Percentiles rank a stretch among this genome's conserved stretches.
These are phyloP conservation scores for Drosophila teissieri DNA, from an alignment of 1,140 invertebrate species.

Conservation along the genomic window DNA sequence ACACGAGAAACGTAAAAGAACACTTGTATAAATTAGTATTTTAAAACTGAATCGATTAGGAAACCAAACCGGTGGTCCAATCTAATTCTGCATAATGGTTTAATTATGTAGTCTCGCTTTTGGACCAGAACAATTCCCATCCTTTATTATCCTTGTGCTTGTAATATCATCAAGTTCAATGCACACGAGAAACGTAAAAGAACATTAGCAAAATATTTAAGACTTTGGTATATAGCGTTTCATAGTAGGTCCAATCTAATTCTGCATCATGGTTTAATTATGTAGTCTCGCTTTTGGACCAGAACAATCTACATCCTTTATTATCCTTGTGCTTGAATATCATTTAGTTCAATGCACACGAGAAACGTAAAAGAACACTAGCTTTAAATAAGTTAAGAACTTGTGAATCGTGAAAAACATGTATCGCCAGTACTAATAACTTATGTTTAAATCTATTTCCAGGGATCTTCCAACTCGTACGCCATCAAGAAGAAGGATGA, in stretches of 20 bases:
- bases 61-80: conserved; percentile 34
- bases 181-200: conserved; percentile 76
- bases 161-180: conserved; percentile 23
- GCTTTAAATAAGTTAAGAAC: background rate
- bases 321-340: conserved; percentile 65
- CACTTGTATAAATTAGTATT: background rate
- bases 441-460: conserved; percentile 41
- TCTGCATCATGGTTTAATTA: conserved; percentile 61
- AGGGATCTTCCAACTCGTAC: conserved; percentile 99
- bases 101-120: conserved; percentile 70
- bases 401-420: background rate
- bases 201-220: conserved; percentile 44
- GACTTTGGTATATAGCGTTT: background rate
- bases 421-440: background rate
- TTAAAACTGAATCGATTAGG: background rate
- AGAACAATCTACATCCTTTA: conserved; percentile 64
- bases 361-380: conserved; percentile 75
- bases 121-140: conserved; percentile 63
- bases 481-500: conserved; percentile 99
- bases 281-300: conserved; percentile 73
- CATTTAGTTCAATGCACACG: conserved; percentile 54
- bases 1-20: conserved; percentile 66
- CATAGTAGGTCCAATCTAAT: conserved; percentile 52
- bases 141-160: conserved; percentile 75
- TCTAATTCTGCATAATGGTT: conserved; percentile 64